Percentiles rank a stretch among this genome's conserved stretches.
Conservation (phyloP, 1,140 invertebrate species). For the Parasteatoda tepidariorum region DNA sequence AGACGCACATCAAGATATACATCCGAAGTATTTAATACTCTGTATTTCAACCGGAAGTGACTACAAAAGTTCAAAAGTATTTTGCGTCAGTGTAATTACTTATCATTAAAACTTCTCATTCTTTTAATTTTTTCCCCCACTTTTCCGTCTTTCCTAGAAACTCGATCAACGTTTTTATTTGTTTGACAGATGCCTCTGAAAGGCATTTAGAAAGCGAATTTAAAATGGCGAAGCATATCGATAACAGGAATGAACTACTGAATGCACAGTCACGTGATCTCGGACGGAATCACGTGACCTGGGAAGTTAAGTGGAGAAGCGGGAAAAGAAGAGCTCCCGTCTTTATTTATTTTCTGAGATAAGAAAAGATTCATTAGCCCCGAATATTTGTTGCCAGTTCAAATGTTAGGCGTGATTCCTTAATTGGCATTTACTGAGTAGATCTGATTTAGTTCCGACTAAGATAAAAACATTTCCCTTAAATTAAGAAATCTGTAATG, state of each 20-base stretch:
- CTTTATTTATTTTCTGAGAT: conserved; percentile 14
- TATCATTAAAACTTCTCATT: conserved; percentile 44
- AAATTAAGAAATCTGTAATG: background rate
- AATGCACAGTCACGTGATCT: background rate
- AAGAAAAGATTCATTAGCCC: conserved; percentile 26
- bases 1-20: background rate
- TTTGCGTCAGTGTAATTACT: conserved; percentile 21
- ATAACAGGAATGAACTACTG: background rate
- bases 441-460: conserved; percentile 5
- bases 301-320: no score
- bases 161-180: conserved; percentile 16
- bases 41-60: no score
- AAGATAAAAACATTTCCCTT: background rate
- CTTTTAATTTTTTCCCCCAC: no score
- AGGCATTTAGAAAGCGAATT: conserved; percentile 17
- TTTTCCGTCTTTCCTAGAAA: no score
- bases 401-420: background rate
- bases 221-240: conserved; percentile 10
- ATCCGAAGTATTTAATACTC: no score
- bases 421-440: conserved; percentile 4
- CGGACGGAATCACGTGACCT: background rate
- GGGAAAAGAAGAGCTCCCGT: background rate
- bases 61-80: no score
- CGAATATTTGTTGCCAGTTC: conserved; percentile 9
- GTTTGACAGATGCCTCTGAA: background rate